Percentiles rank a stretch among this genome's conserved stretches.
Conservation (phyloP, 1,140 invertebrate genomes). For the Colletes latitarsis region DNA sequence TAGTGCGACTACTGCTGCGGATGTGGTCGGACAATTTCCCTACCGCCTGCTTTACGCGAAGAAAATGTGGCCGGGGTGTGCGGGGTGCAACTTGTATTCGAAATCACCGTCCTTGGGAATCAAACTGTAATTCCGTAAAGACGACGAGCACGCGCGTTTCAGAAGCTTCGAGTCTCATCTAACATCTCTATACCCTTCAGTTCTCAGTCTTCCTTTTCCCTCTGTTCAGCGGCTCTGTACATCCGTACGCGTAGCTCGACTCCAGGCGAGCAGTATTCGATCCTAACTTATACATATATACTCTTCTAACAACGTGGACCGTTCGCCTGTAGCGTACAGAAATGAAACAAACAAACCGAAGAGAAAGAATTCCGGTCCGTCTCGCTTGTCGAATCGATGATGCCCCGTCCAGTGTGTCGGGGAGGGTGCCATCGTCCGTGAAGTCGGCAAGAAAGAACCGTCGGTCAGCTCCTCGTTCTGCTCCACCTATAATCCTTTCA, state of each 20-base stretch:
- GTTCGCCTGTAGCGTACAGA: neutral
- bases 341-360: neutral
- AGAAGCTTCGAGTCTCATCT: neutral
- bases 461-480: neutral
- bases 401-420: too few species aligned
- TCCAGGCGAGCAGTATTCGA: neutral
- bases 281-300: neutral
- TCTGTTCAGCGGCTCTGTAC: neutral
- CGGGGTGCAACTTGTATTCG: slow-evolving; percentile 14
- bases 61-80: slow-evolving; percentile 6
- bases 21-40: slow-evolving; percentile 66
- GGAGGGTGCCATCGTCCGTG: neutral
- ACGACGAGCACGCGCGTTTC: neutral
- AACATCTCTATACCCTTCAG: slow-evolving; percentile 26
- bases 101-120: neutral
- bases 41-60: slow-evolving; percentile 31
- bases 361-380: neutral
- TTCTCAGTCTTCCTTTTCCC: slow-evolving; percentile 35
- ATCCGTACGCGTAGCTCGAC: neutral
- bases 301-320: slow-evolving; percentile 3
- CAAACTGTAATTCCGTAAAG: neutral
- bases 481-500: neutral
- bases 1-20: slow-evolving; percentile 72
- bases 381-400: too few species aligned
- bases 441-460: neutral